Percentiles rank a stretch among this genome's conserved stretches.
Conservation (phyloP, 2,888 invertebrate species). For the Coleophora flavipennella region DNA sequence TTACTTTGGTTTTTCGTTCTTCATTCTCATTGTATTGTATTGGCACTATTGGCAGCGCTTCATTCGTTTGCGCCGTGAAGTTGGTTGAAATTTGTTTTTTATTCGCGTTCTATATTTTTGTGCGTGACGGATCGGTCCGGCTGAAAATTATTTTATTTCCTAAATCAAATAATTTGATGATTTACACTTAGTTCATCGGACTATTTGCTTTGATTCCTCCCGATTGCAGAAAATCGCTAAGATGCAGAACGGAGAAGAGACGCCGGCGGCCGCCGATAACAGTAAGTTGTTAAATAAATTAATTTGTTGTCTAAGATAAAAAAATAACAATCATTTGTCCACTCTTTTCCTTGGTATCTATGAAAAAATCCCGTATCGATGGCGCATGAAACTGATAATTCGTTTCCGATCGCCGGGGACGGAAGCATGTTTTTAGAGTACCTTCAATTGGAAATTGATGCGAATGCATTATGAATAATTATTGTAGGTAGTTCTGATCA, state of each 20-base stretch:
- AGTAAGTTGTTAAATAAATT: conserved; percentile 43
- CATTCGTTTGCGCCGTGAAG: conserved; percentile 26
- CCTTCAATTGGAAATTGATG: conserved; percentile 32
- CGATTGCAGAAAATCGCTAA: conserved; percentile 48
- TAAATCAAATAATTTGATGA: conserved; percentile 53
- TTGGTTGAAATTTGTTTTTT: conserved; percentile 62
- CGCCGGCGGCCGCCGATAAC: conserved; percentile 47
- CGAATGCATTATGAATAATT: conserved; percentile 14
- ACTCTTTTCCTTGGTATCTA: conserved; percentile 42
- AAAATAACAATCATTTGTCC: conserved; percentile 41
- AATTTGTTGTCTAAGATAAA: conserved; percentile 47
- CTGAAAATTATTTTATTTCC: conserved; percentile 49
- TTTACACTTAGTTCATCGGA: conserved; percentile 43
- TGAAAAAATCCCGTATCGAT: conserved; percentile 21
- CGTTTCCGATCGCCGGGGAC: conserved; percentile 5
- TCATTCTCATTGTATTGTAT: no score
- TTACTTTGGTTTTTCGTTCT: no score
- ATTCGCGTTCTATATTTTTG: conserved; percentile 73
- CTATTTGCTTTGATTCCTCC: conserved; percentile 39
- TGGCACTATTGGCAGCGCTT: conserved; percentile 22
- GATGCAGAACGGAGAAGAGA: conserved; percentile 68
- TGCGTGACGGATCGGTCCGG: conserved; percentile 67
- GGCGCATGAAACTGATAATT: conserved; percentile 14
- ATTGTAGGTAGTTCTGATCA: neutral
- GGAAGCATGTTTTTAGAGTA: conserved; percentile 37